A percentile compares a stretch with the other conserved stretches of the same genome.
Evolutionary conservation across 2,797 vertebrate species (phyloP).

Genomic region (Trachops cirrhosus): DNA sequence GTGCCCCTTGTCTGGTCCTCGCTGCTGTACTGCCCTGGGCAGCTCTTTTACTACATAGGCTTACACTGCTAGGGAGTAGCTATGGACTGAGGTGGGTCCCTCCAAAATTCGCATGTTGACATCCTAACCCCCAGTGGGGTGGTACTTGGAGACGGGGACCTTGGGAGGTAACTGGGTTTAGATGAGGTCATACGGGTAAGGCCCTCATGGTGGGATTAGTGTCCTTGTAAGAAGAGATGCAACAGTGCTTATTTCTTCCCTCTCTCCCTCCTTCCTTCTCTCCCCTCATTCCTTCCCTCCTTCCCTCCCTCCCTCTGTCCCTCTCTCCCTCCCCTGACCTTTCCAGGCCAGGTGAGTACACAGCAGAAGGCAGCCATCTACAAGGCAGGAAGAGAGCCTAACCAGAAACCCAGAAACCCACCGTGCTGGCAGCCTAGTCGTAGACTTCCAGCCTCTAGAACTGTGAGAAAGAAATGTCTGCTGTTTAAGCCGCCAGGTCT

Average conservation of each 20-base stretch:
- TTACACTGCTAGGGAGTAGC: background rate
- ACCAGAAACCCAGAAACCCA: background rate
- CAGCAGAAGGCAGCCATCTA: background rate
- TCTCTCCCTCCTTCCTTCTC: background rate
- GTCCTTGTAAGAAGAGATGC: background rate
- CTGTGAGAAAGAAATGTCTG: background rate
- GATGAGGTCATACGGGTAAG: background rate
- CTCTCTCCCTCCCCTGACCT: background rate
- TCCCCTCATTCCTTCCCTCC: too few relatives aligned
- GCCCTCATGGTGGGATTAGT: background rate
- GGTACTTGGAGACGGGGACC: background rate
- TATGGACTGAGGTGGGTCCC: background rate
- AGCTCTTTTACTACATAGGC: background rate
- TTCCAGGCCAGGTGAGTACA: background rate
- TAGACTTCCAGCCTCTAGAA: background rate
- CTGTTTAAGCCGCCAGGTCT: background rate
- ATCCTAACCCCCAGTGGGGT: background rate
- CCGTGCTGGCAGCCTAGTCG: too few relatives aligned
- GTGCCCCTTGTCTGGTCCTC: background rate
- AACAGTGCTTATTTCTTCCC: background rate
- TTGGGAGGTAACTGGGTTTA: background rate
- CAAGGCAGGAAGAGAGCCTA: background rate
- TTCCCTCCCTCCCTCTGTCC: too few relatives aligned
- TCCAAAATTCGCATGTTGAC: background rate
- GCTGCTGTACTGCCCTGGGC: background rate